Base-by-base conservation (phyloP, 2,113 vertebrate species). In the Neolamprologus devosi region DNA sequence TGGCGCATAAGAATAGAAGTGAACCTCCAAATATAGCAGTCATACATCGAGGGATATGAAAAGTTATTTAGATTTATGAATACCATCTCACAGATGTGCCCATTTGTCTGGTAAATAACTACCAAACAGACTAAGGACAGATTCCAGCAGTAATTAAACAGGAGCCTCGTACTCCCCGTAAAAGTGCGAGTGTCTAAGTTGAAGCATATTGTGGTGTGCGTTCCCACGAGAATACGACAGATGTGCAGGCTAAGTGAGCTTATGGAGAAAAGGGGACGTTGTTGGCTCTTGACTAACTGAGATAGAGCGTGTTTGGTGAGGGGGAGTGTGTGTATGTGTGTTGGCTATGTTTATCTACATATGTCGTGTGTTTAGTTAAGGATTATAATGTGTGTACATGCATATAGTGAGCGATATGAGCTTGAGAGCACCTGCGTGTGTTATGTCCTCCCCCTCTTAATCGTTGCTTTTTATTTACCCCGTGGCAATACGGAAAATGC, bases 81-180 rank as follows among this genome's bases (percentile, higher is more conserved):
- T 87, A 89, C 81, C 83, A 70, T 8, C 63, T 16, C 75, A 23
- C 88, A 93, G 90, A 94, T 88, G 87, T 81, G 83, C 80, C 86
- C 70, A 75, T 91, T 89, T 93, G 85, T 88, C 89, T 92, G 5
- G 63, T 63, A 86, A 91, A 87, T 84, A 84, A 83, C 86, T 86
- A 80, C 49, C 81, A 55, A 84, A 90, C 65, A 82, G 86, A 78
- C 73, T 63, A 70, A 84, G 65, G 86, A 88, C 86, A 85, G 82
- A 93, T 60, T 93, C 88, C 82, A 82, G 86, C 92, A 82, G 83
- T 90, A 86, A 92, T 92, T 92, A 93, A 93, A 89, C 87, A 73
- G 51, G 47, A 92, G 79, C 85, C 23, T 84, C 33, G 4, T 55
- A 17, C 85, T 80, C 42, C 42, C 23, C 80, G 54, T 87, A 79